Evolutionary conservation across 2,113 vertebrate genomes (phyloP).

Genomic region (Halcyon senegalensis): DNA sequence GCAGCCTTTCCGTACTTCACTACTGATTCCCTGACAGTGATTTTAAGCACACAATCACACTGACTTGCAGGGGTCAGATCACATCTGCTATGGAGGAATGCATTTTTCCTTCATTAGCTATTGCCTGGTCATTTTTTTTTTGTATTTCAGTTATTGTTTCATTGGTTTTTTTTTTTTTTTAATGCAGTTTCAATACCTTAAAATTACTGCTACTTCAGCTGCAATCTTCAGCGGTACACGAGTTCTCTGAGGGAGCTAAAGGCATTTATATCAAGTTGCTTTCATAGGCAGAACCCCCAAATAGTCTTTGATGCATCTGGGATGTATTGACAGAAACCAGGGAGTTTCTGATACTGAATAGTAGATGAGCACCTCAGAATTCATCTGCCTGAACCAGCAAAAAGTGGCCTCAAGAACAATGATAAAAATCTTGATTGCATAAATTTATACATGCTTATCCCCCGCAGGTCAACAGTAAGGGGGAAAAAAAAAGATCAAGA

Average conservation of each 20-base stretch:
- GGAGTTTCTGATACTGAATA: neutral
- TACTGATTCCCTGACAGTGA: neutral
- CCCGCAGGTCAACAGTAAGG: neutral
- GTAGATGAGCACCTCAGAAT: neutral
- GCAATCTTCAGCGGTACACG: accelerated
- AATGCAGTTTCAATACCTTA: neutral
- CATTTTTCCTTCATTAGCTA: neutral
- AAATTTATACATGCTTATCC: conserved; percentile 7
- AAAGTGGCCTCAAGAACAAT: neutral
- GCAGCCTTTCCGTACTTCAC: neutral
- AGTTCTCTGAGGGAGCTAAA: neutral
- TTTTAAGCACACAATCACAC: neutral
- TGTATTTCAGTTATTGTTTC: neutral
- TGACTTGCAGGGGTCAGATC: neutral
- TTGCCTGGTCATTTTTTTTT: neutral
- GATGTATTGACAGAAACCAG: neutral
- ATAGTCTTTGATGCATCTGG: neutral
- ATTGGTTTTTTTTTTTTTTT: neutral
- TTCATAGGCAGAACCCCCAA: neutral
- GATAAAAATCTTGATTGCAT: neutral
- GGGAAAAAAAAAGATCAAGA: neutral
- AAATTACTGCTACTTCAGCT: neutral
- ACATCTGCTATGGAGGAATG: neutral
- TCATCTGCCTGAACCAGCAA: neutral
- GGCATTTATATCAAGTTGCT: neutral